Base-by-base conservation (phyloP, 1,140 invertebrate species). In the Planococcus citri region DNA sequence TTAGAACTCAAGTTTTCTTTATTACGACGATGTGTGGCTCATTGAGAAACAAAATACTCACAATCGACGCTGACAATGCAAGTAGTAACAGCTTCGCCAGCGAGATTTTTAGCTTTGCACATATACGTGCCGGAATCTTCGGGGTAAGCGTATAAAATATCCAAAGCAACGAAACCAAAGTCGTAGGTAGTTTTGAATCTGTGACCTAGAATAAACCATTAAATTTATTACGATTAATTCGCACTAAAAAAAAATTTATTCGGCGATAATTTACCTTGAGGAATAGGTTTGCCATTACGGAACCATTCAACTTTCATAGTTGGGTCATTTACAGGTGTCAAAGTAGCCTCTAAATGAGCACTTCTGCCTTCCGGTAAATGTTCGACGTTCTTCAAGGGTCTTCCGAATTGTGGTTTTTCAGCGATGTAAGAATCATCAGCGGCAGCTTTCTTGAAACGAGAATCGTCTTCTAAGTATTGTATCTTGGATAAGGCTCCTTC, bases 291-390 rank as follows among this genome's bases (percentile, higher is more conserved):
- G 69, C 94, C 94, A 80, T 97, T 94, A 76, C 90, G 88, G 78
- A 85, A 95, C 95, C 95, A 97, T 80, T 97, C 94, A 22, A 98
- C 91, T 71, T 88, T 86, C 90, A 97, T 93, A 0, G 91, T 94
- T 4, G 92, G 90, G 80, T 98, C 95, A 77, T 94, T 95, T 0
- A 95, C 91, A 0, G 94, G 95, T 9, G 93, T 92, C 4, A 99
- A 79, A 3, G 92, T 95, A 20, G 94, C 94, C 81, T 99, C 95
- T 75, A 99, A 84, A 81, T 98, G 95, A 71, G 93, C 91, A 37
- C 87, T 88, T 73, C 89, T 85, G n/a, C 94, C 92, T 80, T 96
- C 94, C 27, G 85, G 82, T 3, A 93, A 81, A 75, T 90, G 86
- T 73, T 87, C 90, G 51, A 88, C 82, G 75, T 91, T 94, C 75